Evolutionary conservation across 2,888 invertebrate genomes (phyloP).

Genomic region (Amaurobius ferox): DNA sequence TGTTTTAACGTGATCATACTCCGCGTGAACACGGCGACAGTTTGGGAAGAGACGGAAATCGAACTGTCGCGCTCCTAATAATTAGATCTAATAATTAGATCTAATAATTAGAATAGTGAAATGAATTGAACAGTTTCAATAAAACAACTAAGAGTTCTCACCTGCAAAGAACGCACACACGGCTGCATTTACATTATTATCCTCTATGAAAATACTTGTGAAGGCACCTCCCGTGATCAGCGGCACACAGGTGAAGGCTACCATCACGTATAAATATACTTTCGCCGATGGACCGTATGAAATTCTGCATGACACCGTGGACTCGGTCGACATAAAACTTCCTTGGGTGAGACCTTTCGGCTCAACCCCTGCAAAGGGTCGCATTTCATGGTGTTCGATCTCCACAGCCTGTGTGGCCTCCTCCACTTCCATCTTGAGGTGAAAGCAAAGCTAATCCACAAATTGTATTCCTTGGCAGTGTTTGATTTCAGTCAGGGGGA

Average conservation of each 20-base stretch:
- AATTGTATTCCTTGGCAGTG: no score
- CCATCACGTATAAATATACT: constrained; percentile 4
- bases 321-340: constrained; percentile 47
- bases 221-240: constrained; percentile 28
- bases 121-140: no score
- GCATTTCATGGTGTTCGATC: constrained; percentile 53
- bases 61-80: no score
- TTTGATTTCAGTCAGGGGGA: no score
- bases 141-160: no score
- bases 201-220: constrained; percentile 38
- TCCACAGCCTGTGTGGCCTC: constrained; percentile 31
- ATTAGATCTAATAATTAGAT: no score
- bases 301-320: constrained; percentile 37
- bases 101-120: no score
- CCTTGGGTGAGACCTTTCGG: constrained; percentile 14
- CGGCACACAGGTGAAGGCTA: constrained; percentile 33
- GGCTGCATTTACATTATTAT: constrained; percentile 36
- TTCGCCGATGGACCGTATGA: constrained; percentile 21
- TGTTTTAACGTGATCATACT: no score
- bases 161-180: constrained; percentile 38
- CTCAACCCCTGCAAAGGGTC: constrained; percentile 31
- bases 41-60: no score
- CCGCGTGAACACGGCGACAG: no score
- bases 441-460: no score
- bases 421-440: constrained; percentile 28